Base-by-base conservation (phyloP, 2,888 invertebrate genomes). In the Drosophila infuscata region DNA sequence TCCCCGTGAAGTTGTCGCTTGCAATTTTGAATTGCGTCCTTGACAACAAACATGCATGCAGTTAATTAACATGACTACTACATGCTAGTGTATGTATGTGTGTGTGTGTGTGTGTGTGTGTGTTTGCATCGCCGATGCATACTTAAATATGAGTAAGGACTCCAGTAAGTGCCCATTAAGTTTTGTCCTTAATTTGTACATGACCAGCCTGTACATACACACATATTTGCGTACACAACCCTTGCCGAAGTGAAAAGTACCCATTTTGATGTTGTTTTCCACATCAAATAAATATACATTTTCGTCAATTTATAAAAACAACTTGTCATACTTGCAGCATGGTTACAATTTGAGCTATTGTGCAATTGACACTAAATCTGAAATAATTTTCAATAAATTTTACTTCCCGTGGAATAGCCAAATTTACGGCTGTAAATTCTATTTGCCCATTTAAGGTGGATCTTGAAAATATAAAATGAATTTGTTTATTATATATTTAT, bases 121-220 rank as follows among this genome's bases (percentile, higher is more conserved):
- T 65, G 68, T 73, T 51, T 69, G 71, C 73, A 61, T 56, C 61
- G 65, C 64, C 60, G 51, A 67, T 54, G 70, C 59, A 70, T 60
- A 75, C 80, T 85, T 70, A 77, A 84, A 89, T 77, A 61, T 86
- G 73, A 88, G 89, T 88, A 86, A 90, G 74, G 81, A 54, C 51
- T 65, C 65, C 49, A 64, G 71, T 70, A 88, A 88, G 90, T 82
- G 89, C 81, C 81, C 89, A 90, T 85, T 83, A 80, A 90, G 88
- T 77, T 72, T 83, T 68, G 71, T 72, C 81, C 86, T 72, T 64
- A 77, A 81, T 81, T 76, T 64, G 61, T 53, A 48, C 54, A 60
- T 33, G 51, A n/a, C 11, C 46, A 32, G 59, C 48, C 60, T 36
- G 6, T 49, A 11, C 2, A n/a, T 1, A 41, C 11, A 32, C 11